Percentiles rank a stretch among this genome's conserved stretches.
Conservation (phyloP, 2,797 vertebrate genomes). For the Orientallactaga sibirica region DNA sequence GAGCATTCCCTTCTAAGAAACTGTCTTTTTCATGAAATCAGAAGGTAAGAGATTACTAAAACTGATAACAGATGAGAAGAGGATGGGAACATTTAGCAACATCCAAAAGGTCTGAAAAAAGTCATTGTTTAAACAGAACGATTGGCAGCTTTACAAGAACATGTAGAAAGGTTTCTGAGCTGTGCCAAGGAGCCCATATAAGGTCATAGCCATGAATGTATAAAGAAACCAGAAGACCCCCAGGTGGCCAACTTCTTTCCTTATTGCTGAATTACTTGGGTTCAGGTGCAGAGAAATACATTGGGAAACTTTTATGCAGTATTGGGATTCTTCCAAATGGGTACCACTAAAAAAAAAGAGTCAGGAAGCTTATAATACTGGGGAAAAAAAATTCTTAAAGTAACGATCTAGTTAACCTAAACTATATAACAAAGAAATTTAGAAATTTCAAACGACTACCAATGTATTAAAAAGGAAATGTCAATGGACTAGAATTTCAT, state of each 20-base stretch:
- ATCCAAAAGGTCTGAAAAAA: not conserved
- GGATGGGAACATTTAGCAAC: not conserved
- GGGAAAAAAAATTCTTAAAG: not conserved
- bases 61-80: not conserved
- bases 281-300: not conserved
- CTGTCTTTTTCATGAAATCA: not conserved
- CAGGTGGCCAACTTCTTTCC: not conserved
- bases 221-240: not conserved
- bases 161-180: not conserved
- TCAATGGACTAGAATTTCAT: not conserved
- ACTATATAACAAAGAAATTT: not conserved
- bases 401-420: not conserved
- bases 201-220: not conserved
- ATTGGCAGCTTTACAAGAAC: not conserved
- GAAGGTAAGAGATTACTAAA: slow-evolving; percentile 16
- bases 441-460: not conserved
- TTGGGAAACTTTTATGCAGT: not conserved
- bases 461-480: not conserved
- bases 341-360: not conserved
- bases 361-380: not conserved
- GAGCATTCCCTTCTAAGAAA: not conserved
- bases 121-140: slow-evolving; percentile 2
- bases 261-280: not conserved
- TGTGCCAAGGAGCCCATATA: not conserved
- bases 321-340: not conserved